Conservation (phyloP, 1,140 invertebrate genomes). For the Charaxes varanes region DNA sequence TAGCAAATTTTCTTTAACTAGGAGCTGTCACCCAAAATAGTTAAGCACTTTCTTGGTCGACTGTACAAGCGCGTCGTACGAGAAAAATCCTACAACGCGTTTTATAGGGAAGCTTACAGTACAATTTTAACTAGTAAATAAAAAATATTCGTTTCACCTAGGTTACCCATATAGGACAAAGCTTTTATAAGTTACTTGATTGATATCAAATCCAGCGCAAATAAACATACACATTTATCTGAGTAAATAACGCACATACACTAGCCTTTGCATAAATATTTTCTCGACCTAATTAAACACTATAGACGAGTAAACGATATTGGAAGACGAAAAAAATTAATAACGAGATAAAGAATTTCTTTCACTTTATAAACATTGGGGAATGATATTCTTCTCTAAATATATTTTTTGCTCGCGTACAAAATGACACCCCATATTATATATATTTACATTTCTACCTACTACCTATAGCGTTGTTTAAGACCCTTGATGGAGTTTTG, state of each 20-base stretch:
- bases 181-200: too few species aligned
- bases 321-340: constrained; percentile 35
- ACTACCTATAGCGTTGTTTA: constrained; percentile 45
- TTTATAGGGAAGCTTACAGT: too few species aligned
- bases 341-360: constrained; percentile 21
- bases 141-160: too few species aligned
- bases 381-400: constrained; percentile 20
- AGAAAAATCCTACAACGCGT: too few species aligned
- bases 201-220: too few species aligned
- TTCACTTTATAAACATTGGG: constrained; percentile 8
- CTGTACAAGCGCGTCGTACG: too few species aligned
- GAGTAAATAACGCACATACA: constrained; percentile 16
- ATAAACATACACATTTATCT: too few species aligned
- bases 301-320: constrained; percentile 11
- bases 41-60: too few species aligned
- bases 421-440: constrained; percentile 37
- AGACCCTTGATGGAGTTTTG: constrained; percentile 35
- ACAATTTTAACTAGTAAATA: too few species aligned
- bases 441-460: constrained; percentile 57
- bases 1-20: too few species aligned
- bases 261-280: constrained; percentile 24
- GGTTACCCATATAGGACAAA: too few species aligned
- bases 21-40: too few species aligned
- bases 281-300: constrained; percentile 1
- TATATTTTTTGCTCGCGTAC: constrained; percentile 41